Evolutionary conservation across 2,888 invertebrate species (phyloP).

Genomic region (Cremastinae sp.): DNA sequence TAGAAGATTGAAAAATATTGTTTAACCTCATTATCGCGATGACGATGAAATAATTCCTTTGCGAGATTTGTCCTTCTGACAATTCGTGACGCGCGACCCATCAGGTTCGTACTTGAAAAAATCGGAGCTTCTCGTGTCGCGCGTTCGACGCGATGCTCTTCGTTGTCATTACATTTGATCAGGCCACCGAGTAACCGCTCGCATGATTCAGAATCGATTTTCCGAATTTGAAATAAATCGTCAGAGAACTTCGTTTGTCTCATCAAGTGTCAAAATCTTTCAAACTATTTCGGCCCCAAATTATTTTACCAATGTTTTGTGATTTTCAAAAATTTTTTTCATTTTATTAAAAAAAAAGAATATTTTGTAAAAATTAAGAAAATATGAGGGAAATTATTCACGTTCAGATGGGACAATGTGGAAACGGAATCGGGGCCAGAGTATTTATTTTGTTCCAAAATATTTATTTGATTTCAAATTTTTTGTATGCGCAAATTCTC

Average conservation of each 20-base stretch:
- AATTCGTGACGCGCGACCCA: slow-evolving; percentile 31
- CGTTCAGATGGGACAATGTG: slow-evolving; percentile 92
- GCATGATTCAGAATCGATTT: slow-evolving; percentile 1
- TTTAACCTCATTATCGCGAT: slow-evolving; percentile 31
- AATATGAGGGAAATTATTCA: slow-evolving; percentile 93
- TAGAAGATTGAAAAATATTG: slow-evolving; percentile 38
- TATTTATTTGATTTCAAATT: background rate
- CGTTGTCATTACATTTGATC: slow-evolving; percentile 31
- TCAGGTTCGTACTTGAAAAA: slow-evolving; percentile 47
- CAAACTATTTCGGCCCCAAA: background rate
- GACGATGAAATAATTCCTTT: slow-evolving; percentile 28
- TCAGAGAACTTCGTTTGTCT: background rate
- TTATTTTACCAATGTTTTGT: background rate
- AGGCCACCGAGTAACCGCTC: background rate
- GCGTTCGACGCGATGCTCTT: background rate
- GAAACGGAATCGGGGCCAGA: slow-evolving; percentile 90
- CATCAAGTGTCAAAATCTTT: background rate
- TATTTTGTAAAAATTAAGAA: slow-evolving; percentile 77
- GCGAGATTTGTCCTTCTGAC: slow-evolving; percentile 53
- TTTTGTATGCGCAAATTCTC: slow-evolving; percentile 73
- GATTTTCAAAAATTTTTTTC: background rate
- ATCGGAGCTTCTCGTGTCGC: slow-evolving; percentile 4
- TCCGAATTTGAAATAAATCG: background rate
- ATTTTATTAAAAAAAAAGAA: slow-evolving; percentile 4
- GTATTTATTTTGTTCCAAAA: slow-evolving; percentile 76